Evolutionary conservation across 2,797 vertebrate species (phyloP), one percentile per base, ranked within the genome.

Genomic region (Cirrhinus molitorella): DNA sequence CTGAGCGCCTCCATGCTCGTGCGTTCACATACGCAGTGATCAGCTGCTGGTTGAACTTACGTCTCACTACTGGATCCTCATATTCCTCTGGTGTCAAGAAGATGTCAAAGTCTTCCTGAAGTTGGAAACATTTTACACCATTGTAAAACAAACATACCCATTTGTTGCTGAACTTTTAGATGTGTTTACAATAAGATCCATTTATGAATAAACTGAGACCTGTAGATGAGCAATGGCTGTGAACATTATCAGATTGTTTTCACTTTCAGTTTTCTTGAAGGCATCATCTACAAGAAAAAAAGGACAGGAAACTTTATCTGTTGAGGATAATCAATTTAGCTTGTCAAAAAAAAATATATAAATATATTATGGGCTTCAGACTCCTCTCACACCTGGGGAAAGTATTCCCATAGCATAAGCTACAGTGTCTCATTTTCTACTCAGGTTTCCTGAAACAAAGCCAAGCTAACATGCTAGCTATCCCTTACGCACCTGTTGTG

Each of bases 41-140:
- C 88, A 96, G 95, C 83, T 92, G 94, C 82, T 98, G 95, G 45
- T 95, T 95, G 67, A 99, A 96, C 81, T 92, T 91, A 70, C 94
- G 93, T 10, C 94, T 85, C 80, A 96, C 87, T 0, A 90, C 89
- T 10, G 92, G 93, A 88, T 96, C 94, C 71, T 94, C 95, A 1
- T 96, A 97, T 84, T 97, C 95, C 63, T 96, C 94, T 1, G 94
- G 94, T 0, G 97, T 94, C 90, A 99, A 94, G 86, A 97, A 99
- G 89, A 97, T 93, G 81, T 93, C 95, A 90, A 98, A 99, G 88
- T 97, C 94, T 89, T 97, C 96, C 98, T 99, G 88, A 16, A 4
- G 13, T 13, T 0, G 4, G 75, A 71, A 12, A 61, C 3, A 49
- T 53, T 5, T 28, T 11, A 23, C 5, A 16, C 31, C 25, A 19